Percentiles rank a stretch among this genome's conserved stretches.
Evolutionary conservation across 2,888 invertebrate species (phyloP).

Genomic region (Nomada lathburiana): DNA sequence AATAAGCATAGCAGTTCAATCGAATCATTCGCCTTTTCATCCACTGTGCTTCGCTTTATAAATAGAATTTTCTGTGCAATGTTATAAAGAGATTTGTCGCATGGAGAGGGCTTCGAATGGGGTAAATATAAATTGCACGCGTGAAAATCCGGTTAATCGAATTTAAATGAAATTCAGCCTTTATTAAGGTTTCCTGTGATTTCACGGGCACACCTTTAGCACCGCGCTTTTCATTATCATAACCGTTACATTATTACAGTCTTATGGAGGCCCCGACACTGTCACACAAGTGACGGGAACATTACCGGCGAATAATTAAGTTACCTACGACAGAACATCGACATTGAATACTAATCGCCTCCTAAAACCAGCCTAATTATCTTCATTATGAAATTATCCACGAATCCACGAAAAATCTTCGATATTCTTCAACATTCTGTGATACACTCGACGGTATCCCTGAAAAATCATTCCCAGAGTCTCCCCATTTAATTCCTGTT

Average conservation of each 20-base stretch:
- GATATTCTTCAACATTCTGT: too few relatives aligned
- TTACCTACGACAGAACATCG: conserved; percentile 25
- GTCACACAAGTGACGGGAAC: conserved; percentile 27
- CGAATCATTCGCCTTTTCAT: too few relatives aligned
- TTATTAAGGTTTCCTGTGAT: conserved; percentile 40
- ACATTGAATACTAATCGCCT: conserved; percentile 36
- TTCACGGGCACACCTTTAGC: conserved; percentile 30
- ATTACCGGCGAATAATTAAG: conserved; percentile 51
- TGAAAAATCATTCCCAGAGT: too few relatives aligned
- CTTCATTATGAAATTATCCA: conserved; percentile 27
- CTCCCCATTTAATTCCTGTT: too few relatives aligned
- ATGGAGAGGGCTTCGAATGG: conserved; percentile 29
- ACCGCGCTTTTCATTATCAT: conserved; percentile 53
- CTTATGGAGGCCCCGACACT: conserved; percentile 7
- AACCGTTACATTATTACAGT: conserved; percentile 50
- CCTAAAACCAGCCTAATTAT: conserved; percentile 22
- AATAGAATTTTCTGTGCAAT: too few relatives aligned
- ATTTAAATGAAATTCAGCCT: conserved; percentile 56
- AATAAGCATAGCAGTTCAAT: neutral
- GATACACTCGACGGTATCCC: too few relatives aligned
- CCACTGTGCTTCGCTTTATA: too few relatives aligned
- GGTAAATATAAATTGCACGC: conserved; percentile 32
- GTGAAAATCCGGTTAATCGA: conserved; percentile 45
- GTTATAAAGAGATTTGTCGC: conserved; percentile 16
- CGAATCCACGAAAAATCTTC: too few relatives aligned